Conservation (phyloP, 2,113 vertebrate species). For the Spilogale gracilis region DNA sequence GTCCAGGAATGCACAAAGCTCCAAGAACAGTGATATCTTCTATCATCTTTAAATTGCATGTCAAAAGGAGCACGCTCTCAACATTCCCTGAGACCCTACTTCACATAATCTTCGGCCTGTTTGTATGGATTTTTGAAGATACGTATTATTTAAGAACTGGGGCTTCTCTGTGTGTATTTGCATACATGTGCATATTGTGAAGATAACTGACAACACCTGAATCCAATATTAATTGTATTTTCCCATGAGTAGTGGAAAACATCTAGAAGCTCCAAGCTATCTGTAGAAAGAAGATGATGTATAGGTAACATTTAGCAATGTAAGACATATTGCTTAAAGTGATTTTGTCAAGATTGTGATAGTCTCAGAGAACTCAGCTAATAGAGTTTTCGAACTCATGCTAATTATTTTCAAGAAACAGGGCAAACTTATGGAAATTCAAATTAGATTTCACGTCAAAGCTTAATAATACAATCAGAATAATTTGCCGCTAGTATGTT, state of each 20-base stretch:
- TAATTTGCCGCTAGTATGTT: neutral
- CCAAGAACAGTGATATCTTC: neutral
- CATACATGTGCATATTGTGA: neutral
- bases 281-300: neutral
- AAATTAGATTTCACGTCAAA: neutral
- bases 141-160: neutral
- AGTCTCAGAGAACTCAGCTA: neutral
- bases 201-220: neutral
- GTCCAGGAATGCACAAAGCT: neutral
- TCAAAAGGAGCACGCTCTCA: neutral
- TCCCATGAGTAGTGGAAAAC: slow-evolving; percentile 59
- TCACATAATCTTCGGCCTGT: neutral
- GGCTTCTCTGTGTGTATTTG: neutral
- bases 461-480: neutral
- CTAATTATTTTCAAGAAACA: slow-evolving; percentile 55
- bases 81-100: neutral
- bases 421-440: slow-evolving; percentile 30
- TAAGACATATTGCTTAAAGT: neutral
- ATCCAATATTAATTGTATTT: slow-evolving; percentile 59
- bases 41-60: neutral
- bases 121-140: neutral
- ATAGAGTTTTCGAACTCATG: neutral
- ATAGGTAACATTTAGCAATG: neutral
- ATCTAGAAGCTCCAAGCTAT: slow-evolving; percentile 4
- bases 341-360: neutral